Conservation (phyloP, 2,888 invertebrate species). For the Scaptodrosophila latifasciaeformis region DNA sequence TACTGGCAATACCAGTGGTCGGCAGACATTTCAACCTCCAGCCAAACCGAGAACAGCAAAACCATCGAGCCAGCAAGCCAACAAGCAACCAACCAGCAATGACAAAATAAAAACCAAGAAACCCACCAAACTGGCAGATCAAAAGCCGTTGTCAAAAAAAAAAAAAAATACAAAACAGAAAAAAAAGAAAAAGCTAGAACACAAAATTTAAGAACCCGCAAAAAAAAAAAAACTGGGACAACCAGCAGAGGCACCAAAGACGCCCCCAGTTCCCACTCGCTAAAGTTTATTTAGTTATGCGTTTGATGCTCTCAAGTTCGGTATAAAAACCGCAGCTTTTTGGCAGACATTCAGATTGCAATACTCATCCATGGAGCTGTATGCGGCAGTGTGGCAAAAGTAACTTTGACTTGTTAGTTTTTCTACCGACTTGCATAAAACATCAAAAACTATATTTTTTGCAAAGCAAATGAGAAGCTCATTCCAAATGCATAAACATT, state of each 20-base stretch:
- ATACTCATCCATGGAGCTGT: no score
- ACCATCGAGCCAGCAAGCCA: no score
- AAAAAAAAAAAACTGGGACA: neutral
- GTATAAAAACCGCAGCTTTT: neutral
- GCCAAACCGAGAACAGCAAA: no score
- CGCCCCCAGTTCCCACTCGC: no score
- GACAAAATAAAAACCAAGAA: neutral
- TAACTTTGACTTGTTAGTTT: no score
- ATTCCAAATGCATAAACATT: no score
- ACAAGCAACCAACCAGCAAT: conserved; percentile 13
- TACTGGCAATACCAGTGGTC: no score
- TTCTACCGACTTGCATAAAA: no score
- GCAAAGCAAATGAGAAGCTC: no score
- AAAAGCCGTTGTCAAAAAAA: conserved; percentile 19
- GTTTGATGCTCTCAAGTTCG: conserved; percentile 12
- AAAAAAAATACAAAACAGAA: conserved; percentile 4
- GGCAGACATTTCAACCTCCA: conserved; percentile 7
- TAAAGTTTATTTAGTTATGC: conserved; percentile 33
- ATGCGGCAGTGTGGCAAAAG: no score
- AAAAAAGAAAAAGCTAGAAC: conserved; percentile 4
- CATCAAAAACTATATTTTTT: no score
- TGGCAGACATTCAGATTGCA: neutral
- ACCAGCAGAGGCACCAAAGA: no score
- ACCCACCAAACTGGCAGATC: neutral
- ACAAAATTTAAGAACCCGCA: conserved; percentile 32